These are phyloP conservation scores for Pomacea canaliculata DNA, from an alignment of 2,888 invertebrate genomes.

Conservation along the genomic window DNA sequence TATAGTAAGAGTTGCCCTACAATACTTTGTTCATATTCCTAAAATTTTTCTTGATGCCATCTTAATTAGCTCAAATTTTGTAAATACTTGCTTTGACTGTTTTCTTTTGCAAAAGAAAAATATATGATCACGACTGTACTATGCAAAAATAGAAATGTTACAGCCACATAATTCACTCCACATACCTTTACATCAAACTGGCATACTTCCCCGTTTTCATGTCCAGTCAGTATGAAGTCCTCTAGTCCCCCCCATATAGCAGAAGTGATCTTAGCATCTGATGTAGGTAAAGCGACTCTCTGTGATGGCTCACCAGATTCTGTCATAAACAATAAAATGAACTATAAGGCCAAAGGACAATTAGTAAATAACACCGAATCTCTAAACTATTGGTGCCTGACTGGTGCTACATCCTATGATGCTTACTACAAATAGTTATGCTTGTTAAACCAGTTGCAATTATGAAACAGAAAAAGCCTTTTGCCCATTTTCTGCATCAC, in stretches of 20 bases:
- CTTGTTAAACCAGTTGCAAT: too few relatives aligned
- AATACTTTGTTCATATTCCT: too few relatives aligned
- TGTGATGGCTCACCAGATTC: conserved; percentile 80
- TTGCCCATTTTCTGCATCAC: too few relatives aligned
- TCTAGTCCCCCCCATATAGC: conserved; percentile 95
- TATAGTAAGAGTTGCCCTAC: background rate
- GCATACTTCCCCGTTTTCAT: conserved; percentile 91
- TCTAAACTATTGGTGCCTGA: too few relatives aligned
- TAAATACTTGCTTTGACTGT: too few relatives aligned
- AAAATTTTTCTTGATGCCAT: too few relatives aligned
- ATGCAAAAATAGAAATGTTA: background rate
- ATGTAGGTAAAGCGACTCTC: conserved; percentile 80
- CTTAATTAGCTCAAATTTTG: too few relatives aligned
- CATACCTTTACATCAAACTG: conserved; percentile 85
- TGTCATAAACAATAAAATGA: conserved; percentile 34
- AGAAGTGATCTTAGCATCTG: conserved; percentile 83
- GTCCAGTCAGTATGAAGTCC: conserved; percentile 74
- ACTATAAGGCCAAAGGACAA: background rate
- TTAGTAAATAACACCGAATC: too few relatives aligned
- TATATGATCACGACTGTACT: background rate
- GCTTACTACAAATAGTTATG: too few relatives aligned
- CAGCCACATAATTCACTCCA: background rate
- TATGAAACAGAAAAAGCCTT: too few relatives aligned
- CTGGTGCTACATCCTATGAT: too few relatives aligned
- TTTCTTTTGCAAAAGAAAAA: background rate